Evolutionary conservation across 2,113 vertebrate species (phyloP), one percentile per base, ranked within the genome.

Genomic region (Antechinus stuartii): DNA sequence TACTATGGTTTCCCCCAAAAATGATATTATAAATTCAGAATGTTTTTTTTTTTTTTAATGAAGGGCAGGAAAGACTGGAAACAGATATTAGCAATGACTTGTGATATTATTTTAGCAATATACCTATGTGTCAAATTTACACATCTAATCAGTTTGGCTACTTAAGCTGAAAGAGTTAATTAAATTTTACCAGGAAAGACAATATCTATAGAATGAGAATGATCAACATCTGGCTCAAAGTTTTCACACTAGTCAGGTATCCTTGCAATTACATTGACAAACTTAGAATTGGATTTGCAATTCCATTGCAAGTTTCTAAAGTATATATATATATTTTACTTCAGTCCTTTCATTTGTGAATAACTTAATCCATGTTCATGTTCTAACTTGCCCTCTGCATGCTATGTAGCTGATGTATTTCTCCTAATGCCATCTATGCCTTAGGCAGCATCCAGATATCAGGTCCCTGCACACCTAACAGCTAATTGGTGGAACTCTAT

Each of bases 401-500:
- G 92, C 95, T 94, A 93, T 89, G 92, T 93, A 96, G n/a, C 90
- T 56, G 94, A 96, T 93, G 95, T 95, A 91, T 68, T 96, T 97
- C 96, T 92, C 90, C n/a, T 94, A 91, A 95, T 46, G 90, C 92
- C 92, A 35, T 93, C 49, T 95, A 47, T 94, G 96, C 98, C 95
- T 97, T 89, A 68, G 97, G 98, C 96, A 68, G 50, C 53, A 91
- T 89, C n/a, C 56, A 47, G 94, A 92, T 97, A 97, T 98, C 98
- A 94, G 93, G 93, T n/a, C 90, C 96, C 90, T 91, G 96, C 98
- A 98, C 90, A 94, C 98, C 96, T 93, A 90, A 89, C 7, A 96
- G 94, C 93, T 98, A 97, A 98, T 98, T 97, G 97, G 97, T 93
- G 96, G 96, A 98, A 98, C 96, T 94, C 52, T 92, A 97, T 94